A percentile compares a stretch with the other conserved stretches of the same genome.
phyloP scores from a whole-genome alignment of 2,113 vertebrate genomes.

The Hippocampus guttulatus region DNA sequence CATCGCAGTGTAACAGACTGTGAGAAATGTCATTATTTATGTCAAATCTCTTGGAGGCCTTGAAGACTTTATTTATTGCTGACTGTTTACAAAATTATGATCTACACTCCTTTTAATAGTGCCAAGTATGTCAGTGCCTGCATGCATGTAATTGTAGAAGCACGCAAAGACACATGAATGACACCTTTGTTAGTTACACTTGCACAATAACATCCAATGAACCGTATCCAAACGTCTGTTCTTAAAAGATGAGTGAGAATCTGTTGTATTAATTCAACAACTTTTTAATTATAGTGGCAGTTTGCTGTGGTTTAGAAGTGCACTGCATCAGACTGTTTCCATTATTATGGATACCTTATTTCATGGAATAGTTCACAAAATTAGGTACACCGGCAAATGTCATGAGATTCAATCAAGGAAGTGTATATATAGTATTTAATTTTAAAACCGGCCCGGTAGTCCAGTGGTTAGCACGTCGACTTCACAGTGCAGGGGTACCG shows the following conservation, averaged over 20 bases:
- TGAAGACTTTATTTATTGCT: background rate
- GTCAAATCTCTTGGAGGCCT: background rate
- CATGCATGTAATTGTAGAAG: background rate
- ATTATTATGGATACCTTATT: no score
- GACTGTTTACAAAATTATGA: background rate
- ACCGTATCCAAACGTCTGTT: background rate
- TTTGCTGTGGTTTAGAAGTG: background rate
- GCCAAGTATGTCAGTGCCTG: conserved; percentile 3
- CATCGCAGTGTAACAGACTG: background rate
- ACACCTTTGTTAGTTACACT: background rate
- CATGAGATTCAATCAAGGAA: no score
- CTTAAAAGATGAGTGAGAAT: background rate
- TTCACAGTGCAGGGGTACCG: no score
- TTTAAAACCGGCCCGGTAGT: no score
- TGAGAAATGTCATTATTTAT: background rate
- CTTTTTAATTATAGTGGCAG: background rate
- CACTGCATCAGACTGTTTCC: no score
- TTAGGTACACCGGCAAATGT: no score
- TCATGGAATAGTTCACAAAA: no score
- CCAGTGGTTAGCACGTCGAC: no score
- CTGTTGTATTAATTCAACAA: background rate
- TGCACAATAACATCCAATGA: background rate
- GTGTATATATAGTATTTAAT: no score
- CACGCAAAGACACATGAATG: conserved; percentile 8
- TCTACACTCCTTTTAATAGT: background rate